These are phyloP conservation scores for Sphenodon punctatus DNA, from an alignment of 2,797 vertebrate genomes.

Conservation along the genomic window DNA sequence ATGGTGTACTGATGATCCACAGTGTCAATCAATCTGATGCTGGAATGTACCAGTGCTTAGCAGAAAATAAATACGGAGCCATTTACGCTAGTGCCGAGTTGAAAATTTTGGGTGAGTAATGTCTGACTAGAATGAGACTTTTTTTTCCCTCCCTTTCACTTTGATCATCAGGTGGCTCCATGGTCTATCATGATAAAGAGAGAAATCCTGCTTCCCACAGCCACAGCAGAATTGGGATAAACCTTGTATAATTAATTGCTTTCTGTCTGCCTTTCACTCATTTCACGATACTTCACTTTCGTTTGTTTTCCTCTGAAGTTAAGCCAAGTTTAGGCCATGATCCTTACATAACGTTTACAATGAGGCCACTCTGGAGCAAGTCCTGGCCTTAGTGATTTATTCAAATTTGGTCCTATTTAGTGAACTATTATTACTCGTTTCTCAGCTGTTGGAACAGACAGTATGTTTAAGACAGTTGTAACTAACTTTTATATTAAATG, in stretches of 20 bases:
- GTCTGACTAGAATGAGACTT: not conserved
- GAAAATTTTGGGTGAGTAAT: constrained; percentile 86
- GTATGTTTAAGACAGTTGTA: too few species aligned
- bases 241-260: not conserved
- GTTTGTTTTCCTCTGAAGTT: too few species aligned
- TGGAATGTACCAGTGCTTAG: constrained; percentile 96
- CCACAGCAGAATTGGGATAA: not conserved
- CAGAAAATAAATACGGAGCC: constrained; percentile 91
- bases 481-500: too few species aligned
- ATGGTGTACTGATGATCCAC: constrained; percentile 87
- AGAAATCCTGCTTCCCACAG: not conserved
- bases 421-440: too few species aligned
- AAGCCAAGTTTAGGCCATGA: too few species aligned
- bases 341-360: too few species aligned
- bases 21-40: constrained; percentile 88
- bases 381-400: too few species aligned
- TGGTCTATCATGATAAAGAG: not conserved
- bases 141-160: not conserved
- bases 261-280: not conserved
- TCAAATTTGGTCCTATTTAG: too few species aligned
- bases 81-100: constrained; percentile 90
- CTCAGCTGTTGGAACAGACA: too few species aligned
- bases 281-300: too few species aligned
- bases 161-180: constrained; percentile 11
- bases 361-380: too few species aligned